A percentile compares a stretch with the other conserved stretches of the same genome.
These are phyloP conservation scores for Synanthedon formicaeformis DNA, from an alignment of 2,888 invertebrate species.

Conservation along the genomic window DNA sequence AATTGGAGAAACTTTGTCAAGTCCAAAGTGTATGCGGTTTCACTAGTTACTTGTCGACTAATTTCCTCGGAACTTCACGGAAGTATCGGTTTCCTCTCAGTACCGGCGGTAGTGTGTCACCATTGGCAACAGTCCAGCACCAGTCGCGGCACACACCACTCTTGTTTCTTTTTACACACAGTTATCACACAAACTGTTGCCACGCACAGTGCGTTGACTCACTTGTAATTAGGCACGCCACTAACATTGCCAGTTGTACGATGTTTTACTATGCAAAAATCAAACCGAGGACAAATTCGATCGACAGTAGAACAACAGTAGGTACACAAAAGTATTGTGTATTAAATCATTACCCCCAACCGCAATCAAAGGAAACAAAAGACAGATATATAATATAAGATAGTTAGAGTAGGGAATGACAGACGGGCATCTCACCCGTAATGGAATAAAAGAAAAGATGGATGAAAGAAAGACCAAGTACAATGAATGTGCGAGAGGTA, in stretches of 20 bases:
- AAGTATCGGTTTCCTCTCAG: conserved; percentile 1
- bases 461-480: no score
- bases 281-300: neutral
- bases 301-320: neutral
- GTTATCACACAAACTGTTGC: conserved; percentile 1
- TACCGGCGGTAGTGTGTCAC: conserved; percentile 2
- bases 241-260: neutral
- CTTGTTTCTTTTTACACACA: neutral
- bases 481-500: no score
- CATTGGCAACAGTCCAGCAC: conserved; percentile 1
- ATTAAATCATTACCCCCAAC: no score
- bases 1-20: neutral
- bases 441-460: no score
- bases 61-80: conserved; percentile 1
- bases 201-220: conserved; percentile 2
- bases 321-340: no score
- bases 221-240: neutral
- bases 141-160: neutral
- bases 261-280: neutral
- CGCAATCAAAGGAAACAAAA: no score
- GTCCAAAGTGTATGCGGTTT: neutral
- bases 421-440: no score
- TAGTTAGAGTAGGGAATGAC: no score
- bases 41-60: no score
- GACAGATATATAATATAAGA: no score